Conservation (phyloP, 2,888 invertebrate species). For the Conus canariensis region DNA sequence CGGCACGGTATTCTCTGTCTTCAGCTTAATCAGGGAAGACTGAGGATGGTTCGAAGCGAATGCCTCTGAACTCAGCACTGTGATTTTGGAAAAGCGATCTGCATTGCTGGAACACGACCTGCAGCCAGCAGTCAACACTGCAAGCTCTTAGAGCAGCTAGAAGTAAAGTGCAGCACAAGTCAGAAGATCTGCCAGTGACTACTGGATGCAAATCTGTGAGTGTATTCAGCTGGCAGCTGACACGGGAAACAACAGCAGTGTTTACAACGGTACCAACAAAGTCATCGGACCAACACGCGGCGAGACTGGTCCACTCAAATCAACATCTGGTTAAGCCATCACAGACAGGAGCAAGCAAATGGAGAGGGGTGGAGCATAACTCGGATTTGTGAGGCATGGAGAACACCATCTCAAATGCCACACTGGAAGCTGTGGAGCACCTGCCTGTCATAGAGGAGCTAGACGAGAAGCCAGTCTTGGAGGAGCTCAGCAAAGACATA, state of each 20-base stretch:
- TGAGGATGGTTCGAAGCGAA: too few relatives aligned
- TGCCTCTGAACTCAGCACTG: too few relatives aligned
- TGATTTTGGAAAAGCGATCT: too few relatives aligned
- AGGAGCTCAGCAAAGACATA: slow-evolving; percentile 9
- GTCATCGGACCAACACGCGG: slow-evolving; percentile 11
- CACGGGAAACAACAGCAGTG: slow-evolving; percentile 5
- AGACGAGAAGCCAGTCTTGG: neutral
- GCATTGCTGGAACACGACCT: too few relatives aligned
- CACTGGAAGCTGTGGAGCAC: neutral
- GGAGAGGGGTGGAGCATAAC: neutral
- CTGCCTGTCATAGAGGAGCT: slow-evolving; percentile 3
- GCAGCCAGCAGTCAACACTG: neutral
- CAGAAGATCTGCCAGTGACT: slow-evolving; percentile 12
- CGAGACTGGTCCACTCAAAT: slow-evolving; percentile 2
- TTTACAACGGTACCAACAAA: slow-evolving; percentile 8
- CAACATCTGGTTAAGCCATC: slow-evolving; percentile 5
- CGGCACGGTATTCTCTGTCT: too few relatives aligned
- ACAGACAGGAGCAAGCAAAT: slow-evolving; percentile 12
- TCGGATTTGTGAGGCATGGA: neutral
- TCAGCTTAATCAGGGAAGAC: too few relatives aligned
- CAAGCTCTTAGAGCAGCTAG: slow-evolving; percentile 18
- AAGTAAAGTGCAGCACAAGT: slow-evolving; percentile 25
- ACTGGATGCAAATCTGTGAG: slow-evolving; percentile 25
- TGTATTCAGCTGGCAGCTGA: slow-evolving; percentile 24
- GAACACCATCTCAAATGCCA: neutral